Base-by-base conservation (phyloP, 1,140 invertebrate species). In the Helicoverpa armigera region DNA sequence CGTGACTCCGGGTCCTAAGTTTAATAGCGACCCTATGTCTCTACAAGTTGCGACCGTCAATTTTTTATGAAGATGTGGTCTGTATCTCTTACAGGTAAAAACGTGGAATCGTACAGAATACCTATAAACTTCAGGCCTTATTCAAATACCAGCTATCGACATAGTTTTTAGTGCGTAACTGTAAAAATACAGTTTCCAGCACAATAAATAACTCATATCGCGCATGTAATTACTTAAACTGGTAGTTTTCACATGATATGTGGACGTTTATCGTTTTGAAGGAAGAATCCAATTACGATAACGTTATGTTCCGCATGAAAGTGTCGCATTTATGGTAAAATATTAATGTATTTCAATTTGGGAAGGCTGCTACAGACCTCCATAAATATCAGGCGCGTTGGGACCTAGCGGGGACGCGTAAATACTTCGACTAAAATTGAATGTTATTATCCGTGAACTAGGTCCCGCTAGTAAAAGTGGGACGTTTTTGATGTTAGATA, bases 281-380 rank as follows among this genome's bases (percentile, higher is more conserved):
- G 89, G 89, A 93, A 91, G 92, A 94, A 94, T 93, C 90, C 92
- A 94, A 94, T 94, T 94, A 94, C 91, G 93, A 93, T 92, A 94
- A 91, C 90, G 93, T 91, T 93, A 92, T 92, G 91, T 94, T 87
- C 86, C 91, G 90, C 90, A 92, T 92, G 92, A 94, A 94, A 94
- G 91, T 94, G 93, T 94, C 93, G 92, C 92, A 88, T 94, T 94
- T 94, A 93, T 94, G 92, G 91, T 94, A 92, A 94, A 93, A 94
- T 94, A 94, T 94, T 93, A 94, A 94, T 94, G 92, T 94, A 93
- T 94, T 94, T 94, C 93, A 94, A 94, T 94, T 94, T 94, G 91
- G 92, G 86, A 88, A 88, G 86, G 89, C 88, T 90, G 90, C 86
- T 93, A 92, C 88, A 92, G 89, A 94, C 93, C 92, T 91, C 90